Base-by-base conservation (phyloP, 2,113 vertebrate genomes). In the Smithornis capensis region DNA sequence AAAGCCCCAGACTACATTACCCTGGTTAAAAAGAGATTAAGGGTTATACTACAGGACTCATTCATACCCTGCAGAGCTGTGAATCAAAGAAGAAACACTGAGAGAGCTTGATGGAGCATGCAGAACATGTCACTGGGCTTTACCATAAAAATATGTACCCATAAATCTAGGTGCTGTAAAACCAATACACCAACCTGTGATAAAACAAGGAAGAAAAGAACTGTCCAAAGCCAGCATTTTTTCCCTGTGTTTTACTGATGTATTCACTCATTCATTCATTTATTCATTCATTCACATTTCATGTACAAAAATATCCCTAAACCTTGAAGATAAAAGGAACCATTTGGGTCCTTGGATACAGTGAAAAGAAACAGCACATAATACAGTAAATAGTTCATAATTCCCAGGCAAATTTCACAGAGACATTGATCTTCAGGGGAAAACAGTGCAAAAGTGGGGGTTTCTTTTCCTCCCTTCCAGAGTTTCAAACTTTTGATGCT, bases 391-490 rank as follows among this genome's bases (percentile, higher is more conserved):
- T 85, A 92, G 50, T 78, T 45, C 78, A 84, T 89, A 93, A 93
- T 94, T 97, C 71, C 89, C 62, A 87, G 89, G 77, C 75, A 96
- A 86, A 96, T 94, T 97, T 97, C 84, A 96, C 57, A 59, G 45
- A 89, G 82, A 80, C 14, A 9, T 50, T 95, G 91, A 93, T 96
- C 92, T 95, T 47, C 62, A 57, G n/a, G 76, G 86, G 68, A 91
- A 97, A 97, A 90, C 70, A 92, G 84, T 94, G 93, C 89, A 96
- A 97, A 96, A 97, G 82, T 89, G 53, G n/a, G 47, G 23, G 31
- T 94, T 95, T 96, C 87, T 95, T 98, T 97, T 97, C 95, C 97
- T 97, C 95, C 91, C 57, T 95, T 90, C 90, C 83, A 93, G 67
- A 96, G 33, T 70, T 91, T 80, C 60, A 95, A 95, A 80, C 56